These are phyloP conservation scores for Omphaloscelis lunosa DNA, from an alignment of 2,888 invertebrate genomes.

Conservation along the genomic window DNA sequence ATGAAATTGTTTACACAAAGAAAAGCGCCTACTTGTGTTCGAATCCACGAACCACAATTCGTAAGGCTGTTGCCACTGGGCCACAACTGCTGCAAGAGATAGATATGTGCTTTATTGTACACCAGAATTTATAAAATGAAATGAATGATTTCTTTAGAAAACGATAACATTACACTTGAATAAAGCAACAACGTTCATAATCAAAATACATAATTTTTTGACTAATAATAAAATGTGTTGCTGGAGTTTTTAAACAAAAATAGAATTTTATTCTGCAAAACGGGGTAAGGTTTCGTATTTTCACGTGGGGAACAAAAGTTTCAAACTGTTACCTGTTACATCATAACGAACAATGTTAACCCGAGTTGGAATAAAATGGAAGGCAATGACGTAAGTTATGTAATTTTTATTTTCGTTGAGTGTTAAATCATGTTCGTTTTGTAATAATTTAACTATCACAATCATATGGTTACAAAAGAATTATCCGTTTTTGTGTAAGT, in stretches of 20 bases:
- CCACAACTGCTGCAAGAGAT: too few species aligned
- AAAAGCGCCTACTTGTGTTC: too few species aligned
- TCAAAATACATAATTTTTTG: neutral
- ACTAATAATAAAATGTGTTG: neutral
- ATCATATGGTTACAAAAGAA: neutral
- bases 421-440: neutral
- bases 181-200: neutral
- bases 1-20: too few species aligned
- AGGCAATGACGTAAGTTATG: slow-evolving; percentile 21
- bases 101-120: too few species aligned
- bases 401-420: slow-evolving; percentile 8
- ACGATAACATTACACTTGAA: neutral
- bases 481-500: neutral
- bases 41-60: too few species aligned
- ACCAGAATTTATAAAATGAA: neutral
- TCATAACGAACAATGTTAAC: slow-evolving; percentile 4
- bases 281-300: neutral
- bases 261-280: slow-evolving; percentile 13
- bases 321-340: slow-evolving; percentile 10
- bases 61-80: too few species aligned
- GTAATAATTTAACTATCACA: neutral
- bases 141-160: neutral
- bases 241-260: neutral
- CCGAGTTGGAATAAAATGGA: slow-evolving; percentile 4
- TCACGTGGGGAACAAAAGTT: slow-evolving; percentile 16